phyloP scores from a whole-genome alignment of 2,113 vertebrate genomes.

The Suricata suricatta region DNA sequence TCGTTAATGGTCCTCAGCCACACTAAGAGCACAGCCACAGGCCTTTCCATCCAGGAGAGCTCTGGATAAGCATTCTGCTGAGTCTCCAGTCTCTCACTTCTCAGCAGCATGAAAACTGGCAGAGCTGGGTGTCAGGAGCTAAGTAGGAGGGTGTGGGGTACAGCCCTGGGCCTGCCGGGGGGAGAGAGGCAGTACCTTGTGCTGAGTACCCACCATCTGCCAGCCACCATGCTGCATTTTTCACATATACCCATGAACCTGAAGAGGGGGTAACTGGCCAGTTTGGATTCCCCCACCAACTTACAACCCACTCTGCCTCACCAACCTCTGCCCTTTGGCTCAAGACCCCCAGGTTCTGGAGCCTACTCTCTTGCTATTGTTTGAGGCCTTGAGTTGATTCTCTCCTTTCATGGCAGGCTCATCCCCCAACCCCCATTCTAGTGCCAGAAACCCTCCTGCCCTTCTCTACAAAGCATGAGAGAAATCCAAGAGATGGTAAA shows the following conservation, averaged over 20 bases:
- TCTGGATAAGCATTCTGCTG: neutral
- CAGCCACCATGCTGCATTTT: neutral
- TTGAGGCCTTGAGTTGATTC: neutral
- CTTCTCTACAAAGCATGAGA: neutral
- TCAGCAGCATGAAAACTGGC: neutral
- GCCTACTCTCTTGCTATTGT: neutral
- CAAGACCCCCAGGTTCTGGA: too few relatives aligned
- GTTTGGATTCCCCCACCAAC: neutral
- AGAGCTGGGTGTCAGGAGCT: neutral
- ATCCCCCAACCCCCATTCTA: neutral
- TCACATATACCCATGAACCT: neutral
- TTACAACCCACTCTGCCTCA: neutral
- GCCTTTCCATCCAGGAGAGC: neutral
- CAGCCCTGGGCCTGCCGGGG: neutral
- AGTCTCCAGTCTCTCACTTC: neutral
- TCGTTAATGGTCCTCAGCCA: neutral
- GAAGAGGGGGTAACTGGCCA: neutral
- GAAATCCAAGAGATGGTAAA: neutral
- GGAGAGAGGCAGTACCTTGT: too few relatives aligned
- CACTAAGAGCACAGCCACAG: neutral
- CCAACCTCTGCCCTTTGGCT: neutral
- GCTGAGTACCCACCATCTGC: neutral
- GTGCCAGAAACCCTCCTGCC: neutral
- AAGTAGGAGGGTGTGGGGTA: neutral
- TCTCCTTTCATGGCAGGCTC: neutral